Evolutionary conservation across 2,113 vertebrate species (phyloP), one percentile per base, ranked within the genome.

Genomic region (Heterotilapia buettikoferi): DNA sequence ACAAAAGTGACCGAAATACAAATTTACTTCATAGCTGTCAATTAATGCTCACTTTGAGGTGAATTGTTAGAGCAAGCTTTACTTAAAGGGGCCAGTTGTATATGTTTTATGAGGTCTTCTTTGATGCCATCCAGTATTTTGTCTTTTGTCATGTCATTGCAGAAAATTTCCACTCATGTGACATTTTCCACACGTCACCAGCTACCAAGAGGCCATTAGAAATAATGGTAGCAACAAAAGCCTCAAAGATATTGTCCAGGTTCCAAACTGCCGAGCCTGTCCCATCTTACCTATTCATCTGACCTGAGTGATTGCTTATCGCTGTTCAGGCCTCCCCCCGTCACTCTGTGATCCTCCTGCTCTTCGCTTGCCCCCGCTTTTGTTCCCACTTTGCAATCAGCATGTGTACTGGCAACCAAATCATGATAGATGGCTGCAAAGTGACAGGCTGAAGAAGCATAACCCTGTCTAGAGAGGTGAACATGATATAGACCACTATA

Each of bases 351-450:
- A 57, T 88, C 45, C 86, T 57, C n/a, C 26, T 26, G 54, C 50
- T 84, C 73, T 56, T 82, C 79, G 68, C 86, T 92, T 93, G 21
- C 84, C 54, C 38, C 16, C 54, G 45, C 84, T 91, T 95, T 94
- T 94, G 84, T 92, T 85, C 31, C 82, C 88, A 82, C 53, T 87
- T 89, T 26, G 56, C 91, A 95, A 93, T 92, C 93, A 90, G 82
- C 61, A 78, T 54, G 88, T 93, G 87, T 89, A 83, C 85, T 61
- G 29, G 73, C 84, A 50, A 82, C 78, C 84, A 91, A 94, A 93
- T 92, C 80, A 90, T 87, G 93, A 95, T 87, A 31, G 89, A 94
- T 89, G 76, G 86, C 82, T 66, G 26, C 68, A 83, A 84, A 88
- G 86, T 54, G 63, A 86, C 50, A 18, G 73, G 19, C 78, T 47